Evolutionary conservation across 2,113 vertebrate genomes (phyloP).

Genomic region (Odocoileus hemionus): DNA sequence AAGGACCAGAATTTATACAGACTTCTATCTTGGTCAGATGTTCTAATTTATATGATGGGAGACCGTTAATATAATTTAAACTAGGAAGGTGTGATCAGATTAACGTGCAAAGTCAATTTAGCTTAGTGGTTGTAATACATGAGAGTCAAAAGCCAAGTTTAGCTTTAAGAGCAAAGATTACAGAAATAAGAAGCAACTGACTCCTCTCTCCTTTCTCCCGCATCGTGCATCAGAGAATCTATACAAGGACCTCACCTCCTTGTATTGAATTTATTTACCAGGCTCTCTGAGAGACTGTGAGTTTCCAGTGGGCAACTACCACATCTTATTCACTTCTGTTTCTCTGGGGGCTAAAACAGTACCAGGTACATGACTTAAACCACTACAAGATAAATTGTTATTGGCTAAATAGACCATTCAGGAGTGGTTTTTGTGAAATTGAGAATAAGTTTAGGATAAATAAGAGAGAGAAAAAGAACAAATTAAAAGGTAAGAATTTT

Average conservation of each 20-base stretch:
- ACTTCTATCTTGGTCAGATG: not conserved
- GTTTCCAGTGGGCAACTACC: not conserved
- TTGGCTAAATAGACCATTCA: not conserved
- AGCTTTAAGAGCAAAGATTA: not conserved
- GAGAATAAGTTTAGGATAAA: not conserved
- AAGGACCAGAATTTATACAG: not conserved
- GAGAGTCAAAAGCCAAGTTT: not conserved
- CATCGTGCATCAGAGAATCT: not conserved
- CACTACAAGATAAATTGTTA: not conserved
- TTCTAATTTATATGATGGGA: not conserved
- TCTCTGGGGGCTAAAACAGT: not conserved
- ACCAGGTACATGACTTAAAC: not conserved
- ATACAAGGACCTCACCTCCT: not conserved
- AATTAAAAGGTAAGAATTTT: not conserved
- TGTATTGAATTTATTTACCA: not conserved
- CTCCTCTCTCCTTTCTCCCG: fast-evolving
- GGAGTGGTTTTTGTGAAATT: not conserved
- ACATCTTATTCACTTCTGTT: not conserved
- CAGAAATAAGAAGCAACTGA: not conserved
- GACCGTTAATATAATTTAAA: not conserved
- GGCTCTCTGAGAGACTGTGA: not conserved
- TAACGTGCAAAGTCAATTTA: not conserved
- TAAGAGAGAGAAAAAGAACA: not conserved
- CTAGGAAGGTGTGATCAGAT: not conserved
- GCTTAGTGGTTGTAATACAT: not conserved